Percentiles rank a stretch among this genome's conserved stretches.
phyloP scores from a whole-genome alignment of 2,113 vertebrate genomes.

The Lophura nycthemera region DNA sequence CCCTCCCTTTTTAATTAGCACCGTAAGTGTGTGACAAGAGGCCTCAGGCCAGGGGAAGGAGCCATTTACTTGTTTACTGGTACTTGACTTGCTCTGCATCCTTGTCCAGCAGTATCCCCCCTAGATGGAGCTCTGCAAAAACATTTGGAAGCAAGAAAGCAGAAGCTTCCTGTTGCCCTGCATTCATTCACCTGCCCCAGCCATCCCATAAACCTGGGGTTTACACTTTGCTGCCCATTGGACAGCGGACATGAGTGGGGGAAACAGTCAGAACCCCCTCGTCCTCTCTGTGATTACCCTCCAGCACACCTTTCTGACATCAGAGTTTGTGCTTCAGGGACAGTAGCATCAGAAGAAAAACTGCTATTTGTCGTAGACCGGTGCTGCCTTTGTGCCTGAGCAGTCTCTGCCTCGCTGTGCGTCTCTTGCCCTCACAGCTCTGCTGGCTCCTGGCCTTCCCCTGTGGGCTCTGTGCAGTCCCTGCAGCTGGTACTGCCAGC shows the following conservation, averaged over 20 bases:
- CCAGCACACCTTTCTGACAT: neutral
- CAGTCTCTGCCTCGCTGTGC: neutral
- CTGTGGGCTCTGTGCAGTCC: neutral
- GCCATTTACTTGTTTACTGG: neutral
- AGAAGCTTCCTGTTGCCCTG: neutral
- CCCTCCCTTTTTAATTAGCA: conserved; percentile 49
- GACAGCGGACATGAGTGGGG: neutral
- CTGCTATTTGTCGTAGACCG: neutral
- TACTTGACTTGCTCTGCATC: neutral
- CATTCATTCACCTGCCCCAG: neutral
- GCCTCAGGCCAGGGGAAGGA: conserved; percentile 36
- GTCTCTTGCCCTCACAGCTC: neutral
- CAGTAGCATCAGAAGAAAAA: neutral
- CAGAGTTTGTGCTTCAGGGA: neutral
- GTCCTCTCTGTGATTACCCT: neutral
- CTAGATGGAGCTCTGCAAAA: conserved; percentile 72
- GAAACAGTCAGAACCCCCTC: neutral
- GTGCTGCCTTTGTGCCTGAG: neutral
- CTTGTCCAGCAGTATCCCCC: conserved; percentile 38
- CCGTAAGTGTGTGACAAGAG: neutral
- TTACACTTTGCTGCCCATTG: neutral
- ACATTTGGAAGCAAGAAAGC: conserved; percentile 6
- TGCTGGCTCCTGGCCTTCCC: neutral
- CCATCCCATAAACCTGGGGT: neutral
- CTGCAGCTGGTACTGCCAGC: neutral